A percentile compares a stretch with the other conserved stretches of the same genome.
These are phyloP conservation scores for Suricata suricatta DNA, from an alignment of 2,113 vertebrate species.

Conservation along the genomic window DNA sequence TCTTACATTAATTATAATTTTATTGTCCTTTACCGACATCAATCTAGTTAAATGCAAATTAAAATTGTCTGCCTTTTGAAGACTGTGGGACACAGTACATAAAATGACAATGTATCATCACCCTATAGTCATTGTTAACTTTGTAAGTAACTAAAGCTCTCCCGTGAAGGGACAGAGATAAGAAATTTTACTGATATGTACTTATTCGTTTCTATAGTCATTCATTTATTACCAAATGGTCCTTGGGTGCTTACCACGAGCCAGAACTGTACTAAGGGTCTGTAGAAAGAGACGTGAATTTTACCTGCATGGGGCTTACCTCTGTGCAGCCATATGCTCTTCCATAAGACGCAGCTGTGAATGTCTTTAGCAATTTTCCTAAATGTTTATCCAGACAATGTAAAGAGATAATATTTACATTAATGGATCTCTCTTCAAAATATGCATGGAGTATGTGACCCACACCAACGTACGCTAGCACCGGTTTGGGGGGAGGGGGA, in stretches of 20 bases:
- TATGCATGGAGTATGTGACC: too few relatives aligned
- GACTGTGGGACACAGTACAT: neutral
- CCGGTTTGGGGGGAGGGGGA: too few relatives aligned
- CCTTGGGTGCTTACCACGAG: neutral
- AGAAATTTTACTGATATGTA: rapidly evolving
- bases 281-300: neutral
- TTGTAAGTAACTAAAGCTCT: neutral
- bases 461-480: too few relatives aligned
- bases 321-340: rapidly evolving
- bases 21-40: neutral
- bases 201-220: neutral
- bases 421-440: neutral
- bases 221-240: neutral
- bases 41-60: neutral
- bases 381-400: neutral
- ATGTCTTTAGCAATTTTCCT: neutral
- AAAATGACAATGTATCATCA: neutral
- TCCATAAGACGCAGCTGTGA: rapidly evolving
- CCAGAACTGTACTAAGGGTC: neutral
- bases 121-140: neutral
- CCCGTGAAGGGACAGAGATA: too few relatives aligned
- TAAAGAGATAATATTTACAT: neutral
- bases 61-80: neutral
- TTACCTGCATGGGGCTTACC: rapidly evolving
- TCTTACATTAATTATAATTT: neutral